Conservation (phyloP, 1,140 invertebrate species). For the Aricia agestis region DNA sequence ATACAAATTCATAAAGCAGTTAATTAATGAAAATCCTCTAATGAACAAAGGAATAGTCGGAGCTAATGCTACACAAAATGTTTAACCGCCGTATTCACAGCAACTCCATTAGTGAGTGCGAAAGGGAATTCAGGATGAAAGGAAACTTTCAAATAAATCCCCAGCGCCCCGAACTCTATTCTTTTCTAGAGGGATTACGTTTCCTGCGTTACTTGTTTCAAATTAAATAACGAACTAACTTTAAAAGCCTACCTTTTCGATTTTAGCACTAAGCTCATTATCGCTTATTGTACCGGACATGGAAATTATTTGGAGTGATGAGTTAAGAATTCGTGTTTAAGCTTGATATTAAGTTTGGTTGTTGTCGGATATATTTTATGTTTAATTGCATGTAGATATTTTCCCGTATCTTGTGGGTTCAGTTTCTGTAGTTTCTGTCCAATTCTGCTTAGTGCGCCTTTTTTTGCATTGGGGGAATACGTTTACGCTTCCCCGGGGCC, state of each 20-base stretch:
- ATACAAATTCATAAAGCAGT: not conserved
- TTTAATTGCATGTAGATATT: not conserved
- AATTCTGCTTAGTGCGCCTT: no score
- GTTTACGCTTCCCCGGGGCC: no score
- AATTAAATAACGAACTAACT: constrained; percentile 8
- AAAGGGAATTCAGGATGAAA: constrained; percentile 14
- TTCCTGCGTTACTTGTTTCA: constrained; percentile 13
- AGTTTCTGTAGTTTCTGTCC: no score
- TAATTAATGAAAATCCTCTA: not conserved
- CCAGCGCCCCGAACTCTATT: constrained; percentile 4
- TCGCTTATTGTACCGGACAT: not conserved
- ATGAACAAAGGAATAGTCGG: not conserved
- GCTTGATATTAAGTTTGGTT: no score
- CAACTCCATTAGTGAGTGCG: constrained; percentile 16
- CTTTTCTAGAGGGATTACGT: constrained; percentile 16
- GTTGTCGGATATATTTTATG: not conserved
- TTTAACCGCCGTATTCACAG: constrained; percentile 3
- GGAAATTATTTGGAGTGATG: not conserved
- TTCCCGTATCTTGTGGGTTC: no score
- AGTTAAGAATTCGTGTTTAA: no score
- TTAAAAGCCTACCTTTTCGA: not conserved
- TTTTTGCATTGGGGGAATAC: no score
- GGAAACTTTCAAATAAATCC: constrained; percentile 16
- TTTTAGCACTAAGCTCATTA: not conserved
- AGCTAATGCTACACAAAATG: constrained; percentile 6